Base-by-base conservation (phyloP, 2,797 vertebrate genomes). In the Clarias platycephalus region DNA sequence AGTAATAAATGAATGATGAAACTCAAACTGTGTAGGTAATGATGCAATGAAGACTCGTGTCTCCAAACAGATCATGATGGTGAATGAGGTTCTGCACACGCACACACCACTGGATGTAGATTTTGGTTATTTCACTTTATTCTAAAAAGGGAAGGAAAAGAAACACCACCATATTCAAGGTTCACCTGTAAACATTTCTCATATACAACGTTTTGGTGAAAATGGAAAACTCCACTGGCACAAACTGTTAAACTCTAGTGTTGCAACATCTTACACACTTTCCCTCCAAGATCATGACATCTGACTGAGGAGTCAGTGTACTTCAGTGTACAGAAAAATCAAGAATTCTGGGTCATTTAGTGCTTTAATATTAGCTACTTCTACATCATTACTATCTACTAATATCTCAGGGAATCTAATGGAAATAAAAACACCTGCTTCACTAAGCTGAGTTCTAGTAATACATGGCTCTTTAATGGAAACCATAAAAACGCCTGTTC, bases 1-100 rank as follows among this genome's bases (percentile, higher is more conserved):
- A 94, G 94, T 95, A 96, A 96, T 95, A 95, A 95, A 95, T 76
- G 91, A 93, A 93, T 93, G 91, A 94, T 92, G 87, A 91, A 88
- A 86, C 60, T 71, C 55, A 66, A 81, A 72, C 84, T 84, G 87
- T 71, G 80, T 88, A 84, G 57, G 71, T 87, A 88, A 70, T 80
- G 26, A 86, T 82, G 78, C 44, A 83, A 76, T 57, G 44, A 60
- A 28, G 37, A 18, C 31, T 40, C 58, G 7, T 60, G 28, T 60
- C 28, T 37, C 74, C 37, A 81, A 37, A 18, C 18, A 37, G 31
- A 3, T 13, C 5, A 62, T 4, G 26, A 20, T 22, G 49, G 26
- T 72, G 40, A 72, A 31, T 0, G 18, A 37, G 12, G 31, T 13
- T 63, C 76, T 18, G 24, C 20, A 2, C 8, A 81, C 62, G 37